A percentile compares a stretch with the other conserved stretches of the same genome.
Conservation (phyloP, 2,113 vertebrate genomes). For the Plecotus auritus region DNA sequence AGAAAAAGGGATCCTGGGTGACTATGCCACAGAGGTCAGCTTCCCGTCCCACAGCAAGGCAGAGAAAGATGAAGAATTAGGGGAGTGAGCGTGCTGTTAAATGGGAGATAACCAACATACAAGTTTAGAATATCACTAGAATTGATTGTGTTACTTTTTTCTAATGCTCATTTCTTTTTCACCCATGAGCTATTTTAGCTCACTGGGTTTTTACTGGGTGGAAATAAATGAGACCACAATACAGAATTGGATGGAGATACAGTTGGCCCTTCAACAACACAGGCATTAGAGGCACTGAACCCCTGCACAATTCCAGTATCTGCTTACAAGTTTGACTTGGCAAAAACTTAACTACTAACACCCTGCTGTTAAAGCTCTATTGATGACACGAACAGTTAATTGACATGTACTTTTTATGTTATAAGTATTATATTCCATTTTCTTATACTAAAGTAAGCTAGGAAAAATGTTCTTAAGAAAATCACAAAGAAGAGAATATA, state of each 20-base stretch:
- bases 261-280: not conserved
- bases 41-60: not conserved
- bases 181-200: not conserved
- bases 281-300: not conserved
- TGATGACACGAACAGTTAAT: not conserved
- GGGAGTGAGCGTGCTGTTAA: not conserved
- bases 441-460: not conserved
- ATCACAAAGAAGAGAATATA: not conserved
- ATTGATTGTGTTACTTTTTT: not conserved
- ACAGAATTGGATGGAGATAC: not conserved
- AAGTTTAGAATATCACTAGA: not conserved
- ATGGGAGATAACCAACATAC: not conserved
- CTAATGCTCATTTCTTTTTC: not conserved
- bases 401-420: not conserved
- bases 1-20: not conserved
- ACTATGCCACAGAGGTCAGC: not conserved
- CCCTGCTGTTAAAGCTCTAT: not conserved
- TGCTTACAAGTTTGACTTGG: not conserved
- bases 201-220: not conserved
- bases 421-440: not conserved
- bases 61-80: not conserved
- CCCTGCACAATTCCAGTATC: not conserved
- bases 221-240: not conserved
- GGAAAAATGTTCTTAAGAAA: not conserved
- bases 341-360: not conserved